Conservation (phyloP, 2,113 vertebrate genomes). For the Etheostoma cragini region DNA sequence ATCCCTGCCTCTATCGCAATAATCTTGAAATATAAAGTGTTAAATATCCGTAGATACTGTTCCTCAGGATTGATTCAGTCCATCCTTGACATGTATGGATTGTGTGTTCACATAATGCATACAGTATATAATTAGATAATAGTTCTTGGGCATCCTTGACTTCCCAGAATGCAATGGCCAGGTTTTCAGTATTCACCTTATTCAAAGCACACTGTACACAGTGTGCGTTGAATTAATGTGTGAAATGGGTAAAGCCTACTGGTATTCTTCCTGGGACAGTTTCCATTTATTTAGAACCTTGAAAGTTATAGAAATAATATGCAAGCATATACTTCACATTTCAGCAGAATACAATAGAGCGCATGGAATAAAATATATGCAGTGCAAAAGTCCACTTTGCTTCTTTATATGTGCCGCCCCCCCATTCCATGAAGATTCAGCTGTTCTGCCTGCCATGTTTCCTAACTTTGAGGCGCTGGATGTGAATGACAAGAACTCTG, state of each 20-base stretch:
- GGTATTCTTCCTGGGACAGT: neutral
- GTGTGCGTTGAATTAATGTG: too few relatives aligned
- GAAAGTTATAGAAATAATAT: slow-evolving; percentile 4
- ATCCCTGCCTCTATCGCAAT: too few relatives aligned
- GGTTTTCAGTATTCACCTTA: neutral
- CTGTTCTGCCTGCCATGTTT: slow-evolving; percentile 56
- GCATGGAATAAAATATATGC: slow-evolving; percentile 24
- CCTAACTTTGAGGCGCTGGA: slow-evolving; percentile 39
- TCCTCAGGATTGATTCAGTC: too few relatives aligned
- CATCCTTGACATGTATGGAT: neutral
- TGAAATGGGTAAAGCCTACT: neutral
- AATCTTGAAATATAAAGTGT: too few relatives aligned
- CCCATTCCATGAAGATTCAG: slow-evolving; percentile 41
- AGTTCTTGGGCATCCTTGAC: slow-evolving; percentile 1
- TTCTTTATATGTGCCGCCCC: slow-evolving; percentile 11
- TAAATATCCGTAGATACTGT: too few relatives aligned
- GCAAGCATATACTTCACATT: slow-evolving; percentile 25
- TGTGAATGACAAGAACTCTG: slow-evolving; percentile 63
- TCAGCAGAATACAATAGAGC: slow-evolving; percentile 22
- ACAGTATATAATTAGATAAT: neutral
- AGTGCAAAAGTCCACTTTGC: slow-evolving; percentile 39
- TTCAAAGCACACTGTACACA: neutral
- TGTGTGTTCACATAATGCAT: neutral
- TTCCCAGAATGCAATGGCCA: neutral
- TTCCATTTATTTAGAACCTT: slow-evolving; percentile 13